A percentile compares a stretch with the other conserved stretches of the same genome.
phyloP scores from a whole-genome alignment of 2,888 invertebrate species.

The Phaedon cochleariae region DNA sequence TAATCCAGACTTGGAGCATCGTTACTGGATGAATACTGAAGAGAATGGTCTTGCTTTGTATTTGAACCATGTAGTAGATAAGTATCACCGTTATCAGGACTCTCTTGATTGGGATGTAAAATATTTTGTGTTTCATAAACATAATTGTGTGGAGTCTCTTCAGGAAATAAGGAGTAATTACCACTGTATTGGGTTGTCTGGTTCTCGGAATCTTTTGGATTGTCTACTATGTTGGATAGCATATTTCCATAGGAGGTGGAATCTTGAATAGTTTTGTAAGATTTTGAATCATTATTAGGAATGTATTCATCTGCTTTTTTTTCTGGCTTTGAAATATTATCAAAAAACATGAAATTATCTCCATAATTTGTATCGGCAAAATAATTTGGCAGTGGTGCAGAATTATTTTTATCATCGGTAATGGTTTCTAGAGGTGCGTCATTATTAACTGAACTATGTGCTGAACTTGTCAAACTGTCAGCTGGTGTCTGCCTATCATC shows the following conservation, averaged over 20 bases:
- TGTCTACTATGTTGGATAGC: conserved; percentile 25
- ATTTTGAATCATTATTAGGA: conserved; percentile 18
- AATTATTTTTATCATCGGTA: background rate
- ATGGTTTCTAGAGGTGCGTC: conserved; percentile 18
- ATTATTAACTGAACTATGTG: conserved; percentile 46
- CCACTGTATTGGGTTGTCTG: conserved; percentile 11
- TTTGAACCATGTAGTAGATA: background rate
- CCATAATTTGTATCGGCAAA: conserved; percentile 40
- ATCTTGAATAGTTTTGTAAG: conserved; percentile 14
- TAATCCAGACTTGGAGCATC: conserved; percentile 43
- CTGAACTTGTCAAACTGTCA: conserved; percentile 49
- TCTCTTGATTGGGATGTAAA: conserved; percentile 23
- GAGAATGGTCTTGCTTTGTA: conserved; percentile 17
- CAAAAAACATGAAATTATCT: conserved; percentile 48
- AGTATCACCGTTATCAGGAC: background rate
- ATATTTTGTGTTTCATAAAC: conserved; percentile 35
- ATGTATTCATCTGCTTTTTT: conserved; percentile 5
- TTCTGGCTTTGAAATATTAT: conserved; percentile 38
- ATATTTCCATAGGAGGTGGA: conserved; percentile 22
- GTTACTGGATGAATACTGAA: background rate
- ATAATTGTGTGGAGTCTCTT: conserved; percentile 31
- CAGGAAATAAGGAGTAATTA: conserved; percentile 38
- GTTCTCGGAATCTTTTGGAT: conserved; percentile 4
- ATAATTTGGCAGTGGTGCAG: conserved; percentile 45
- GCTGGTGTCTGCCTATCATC: conserved; percentile 37